Conservation (phyloP, 1,140 invertebrate genomes). For the Pachyrhynchus sulphureomaculatus region DNA sequence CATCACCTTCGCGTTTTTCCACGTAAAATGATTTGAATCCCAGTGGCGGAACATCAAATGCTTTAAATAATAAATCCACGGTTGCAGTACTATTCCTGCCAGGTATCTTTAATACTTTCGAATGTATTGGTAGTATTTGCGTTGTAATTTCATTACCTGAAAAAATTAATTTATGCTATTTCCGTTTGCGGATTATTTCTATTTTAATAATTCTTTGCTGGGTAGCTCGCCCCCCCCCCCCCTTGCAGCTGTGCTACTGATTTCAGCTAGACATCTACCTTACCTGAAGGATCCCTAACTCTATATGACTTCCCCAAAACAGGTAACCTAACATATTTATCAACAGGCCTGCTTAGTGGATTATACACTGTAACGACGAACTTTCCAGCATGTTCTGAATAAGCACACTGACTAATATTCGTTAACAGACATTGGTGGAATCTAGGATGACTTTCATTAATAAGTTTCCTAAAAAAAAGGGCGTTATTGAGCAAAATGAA, state of each 20-base stretch:
- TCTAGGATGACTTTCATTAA: constrained; percentile 4
- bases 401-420: constrained; percentile 65
- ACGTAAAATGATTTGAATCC: constrained; percentile 67
- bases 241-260: too few species aligned
- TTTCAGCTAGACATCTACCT: too few species aligned
- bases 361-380: constrained; percentile 79
- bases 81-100: constrained; percentile 62
- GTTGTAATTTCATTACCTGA: constrained; percentile 56
- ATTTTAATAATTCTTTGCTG: background rate
- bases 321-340: constrained; percentile 71
- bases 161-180: constrained; percentile 19
- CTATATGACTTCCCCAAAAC: constrained; percentile 60
- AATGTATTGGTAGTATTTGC: constrained; percentile 65
- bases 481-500: background rate
- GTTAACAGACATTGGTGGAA: constrained; percentile 28
- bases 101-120: constrained; percentile 60
- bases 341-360: constrained; percentile 67
- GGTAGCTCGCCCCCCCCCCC: background rate
- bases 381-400: constrained; percentile 62
- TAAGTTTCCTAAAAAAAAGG: constrained; percentile 19
- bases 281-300: constrained; percentile 58
- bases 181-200: too few species aligned
- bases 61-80: constrained; percentile 68
- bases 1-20: background rate
- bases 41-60: constrained; percentile 62